A percentile compares a stretch with the other conserved stretches of the same genome.
Conservation (phyloP, 2,797 vertebrate genomes). For the Brachymystax lenok region DNA sequence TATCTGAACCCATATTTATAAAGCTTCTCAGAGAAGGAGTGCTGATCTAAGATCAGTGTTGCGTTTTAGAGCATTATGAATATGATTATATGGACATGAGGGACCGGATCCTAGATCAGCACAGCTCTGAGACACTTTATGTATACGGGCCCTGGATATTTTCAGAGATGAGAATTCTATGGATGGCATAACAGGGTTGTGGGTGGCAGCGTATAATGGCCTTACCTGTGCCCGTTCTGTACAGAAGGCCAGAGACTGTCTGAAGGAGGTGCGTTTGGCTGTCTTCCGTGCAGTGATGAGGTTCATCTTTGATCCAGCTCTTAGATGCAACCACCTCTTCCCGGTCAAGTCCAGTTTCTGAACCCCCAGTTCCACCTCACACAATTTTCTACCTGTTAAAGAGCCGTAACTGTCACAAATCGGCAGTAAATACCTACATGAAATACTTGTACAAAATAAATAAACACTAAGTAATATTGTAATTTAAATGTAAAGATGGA, state of each 20-base stretch:
- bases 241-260: conserved; percentile 75
- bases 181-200: neutral
- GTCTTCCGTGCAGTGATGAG: conserved; percentile 66
- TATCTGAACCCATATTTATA: no score
- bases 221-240: conserved; percentile 77
- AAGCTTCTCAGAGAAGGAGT: neutral
- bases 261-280: conserved; percentile 75
- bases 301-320: conserved; percentile 81
- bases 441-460: neutral
- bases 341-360: conserved; percentile 77
- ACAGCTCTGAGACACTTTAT: neutral
- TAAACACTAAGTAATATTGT: neutral
- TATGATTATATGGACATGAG: no score
- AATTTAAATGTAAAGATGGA: neutral
- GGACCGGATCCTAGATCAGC: no score
- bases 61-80: neutral
- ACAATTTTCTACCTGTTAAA: conserved; percentile 54
- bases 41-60: neutral
- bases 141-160: neutral
- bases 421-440: neutral
- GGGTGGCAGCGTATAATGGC: neutral
- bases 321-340: conserved; percentile 58
- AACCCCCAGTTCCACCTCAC: conserved; percentile 65
- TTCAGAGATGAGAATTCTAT: neutral
- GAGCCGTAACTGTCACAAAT: conserved; percentile 24